A percentile compares a stretch with the other conserved stretches of the same genome.
Evolutionary conservation across 2,888 invertebrate species (phyloP).

Genomic region (Pandemis cinnamomeana): DNA sequence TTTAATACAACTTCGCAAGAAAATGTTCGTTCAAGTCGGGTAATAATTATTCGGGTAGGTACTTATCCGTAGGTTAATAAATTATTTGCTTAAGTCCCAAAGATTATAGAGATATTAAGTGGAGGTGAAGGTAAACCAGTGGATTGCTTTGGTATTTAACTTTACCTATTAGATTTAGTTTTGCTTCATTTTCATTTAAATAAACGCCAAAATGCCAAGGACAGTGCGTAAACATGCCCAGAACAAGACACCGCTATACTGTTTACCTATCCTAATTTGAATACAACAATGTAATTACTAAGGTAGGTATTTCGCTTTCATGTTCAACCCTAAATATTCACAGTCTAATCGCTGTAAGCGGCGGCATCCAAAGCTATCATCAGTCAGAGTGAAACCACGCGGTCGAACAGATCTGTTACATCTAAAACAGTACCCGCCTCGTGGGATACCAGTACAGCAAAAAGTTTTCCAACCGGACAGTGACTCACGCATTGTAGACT

Average conservation of each 20-base stretch:
- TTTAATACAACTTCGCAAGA: too few species aligned
- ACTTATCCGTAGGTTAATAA: too few species aligned
- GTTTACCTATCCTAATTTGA: background rate
- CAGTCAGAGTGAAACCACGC: slow-evolving; percentile 50
- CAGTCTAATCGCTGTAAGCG: slow-evolving; percentile 57
- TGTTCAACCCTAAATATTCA: slow-evolving; percentile 54
- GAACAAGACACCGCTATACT: background rate
- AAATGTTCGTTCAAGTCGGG: too few species aligned
- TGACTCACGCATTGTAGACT: slow-evolving; percentile 49
- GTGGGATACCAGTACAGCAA: slow-evolving; percentile 47
- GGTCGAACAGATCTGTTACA: slow-evolving; percentile 43
- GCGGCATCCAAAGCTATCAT: slow-evolving; percentile 64
- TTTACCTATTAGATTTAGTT: too few species aligned
- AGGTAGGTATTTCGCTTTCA: background rate
- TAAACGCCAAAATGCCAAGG: background rate
- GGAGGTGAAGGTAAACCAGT: too few species aligned
- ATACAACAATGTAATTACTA: background rate
- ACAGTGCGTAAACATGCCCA: background rate
- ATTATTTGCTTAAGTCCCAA: too few species aligned
- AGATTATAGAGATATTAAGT: too few species aligned
- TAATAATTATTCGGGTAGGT: too few species aligned
- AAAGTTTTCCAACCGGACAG: slow-evolving; percentile 32
- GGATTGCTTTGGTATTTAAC: too few species aligned
- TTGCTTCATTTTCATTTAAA: background rate
- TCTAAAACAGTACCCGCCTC: slow-evolving; percentile 45